Evolutionary conservation across 2,113 vertebrate genomes (phyloP).

Genomic region (Bostrychus sinensis): DNA sequence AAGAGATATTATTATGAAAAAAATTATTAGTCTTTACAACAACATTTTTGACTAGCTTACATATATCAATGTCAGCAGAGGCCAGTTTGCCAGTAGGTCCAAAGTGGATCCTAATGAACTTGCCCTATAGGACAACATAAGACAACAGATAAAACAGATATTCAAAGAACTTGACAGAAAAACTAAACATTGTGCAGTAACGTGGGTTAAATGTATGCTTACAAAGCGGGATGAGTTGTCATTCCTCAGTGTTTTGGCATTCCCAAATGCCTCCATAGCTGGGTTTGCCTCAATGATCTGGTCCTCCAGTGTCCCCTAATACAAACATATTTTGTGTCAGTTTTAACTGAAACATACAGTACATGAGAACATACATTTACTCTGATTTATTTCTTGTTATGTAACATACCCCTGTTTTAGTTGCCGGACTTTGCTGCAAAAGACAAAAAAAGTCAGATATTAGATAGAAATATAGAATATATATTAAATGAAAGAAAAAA

Average conservation of each 20-base stretch:
- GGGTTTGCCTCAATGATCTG: conserved; percentile 97
- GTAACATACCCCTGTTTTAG: conserved; percentile 91
- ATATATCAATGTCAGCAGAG: conserved; percentile 91
- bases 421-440: conserved; percentile 82
- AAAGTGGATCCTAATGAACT: conserved; percentile 96
- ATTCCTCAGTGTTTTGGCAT: conserved; percentile 93
- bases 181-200: background rate
- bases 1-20: background rate
- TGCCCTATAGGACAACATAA: conserved; percentile 79
- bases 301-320: conserved; percentile 92
- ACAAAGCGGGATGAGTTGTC: conserved; percentile 96
- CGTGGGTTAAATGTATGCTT: conserved; percentile 65
- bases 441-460: conserved; percentile 32
- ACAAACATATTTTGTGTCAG: background rate
- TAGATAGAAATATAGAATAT: background rate
- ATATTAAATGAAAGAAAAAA: background rate
- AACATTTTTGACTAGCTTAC: conserved; percentile 77
- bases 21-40: background rate
- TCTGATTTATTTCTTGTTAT: background rate
- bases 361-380: background rate
- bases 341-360: background rate
- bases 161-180: background rate
- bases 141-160: background rate
- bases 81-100: conserved; percentile 92
- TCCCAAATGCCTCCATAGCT: conserved; percentile 95